phyloP scores from a whole-genome alignment of 2,797 vertebrate genomes.

The Loriculus beryllinus region DNA sequence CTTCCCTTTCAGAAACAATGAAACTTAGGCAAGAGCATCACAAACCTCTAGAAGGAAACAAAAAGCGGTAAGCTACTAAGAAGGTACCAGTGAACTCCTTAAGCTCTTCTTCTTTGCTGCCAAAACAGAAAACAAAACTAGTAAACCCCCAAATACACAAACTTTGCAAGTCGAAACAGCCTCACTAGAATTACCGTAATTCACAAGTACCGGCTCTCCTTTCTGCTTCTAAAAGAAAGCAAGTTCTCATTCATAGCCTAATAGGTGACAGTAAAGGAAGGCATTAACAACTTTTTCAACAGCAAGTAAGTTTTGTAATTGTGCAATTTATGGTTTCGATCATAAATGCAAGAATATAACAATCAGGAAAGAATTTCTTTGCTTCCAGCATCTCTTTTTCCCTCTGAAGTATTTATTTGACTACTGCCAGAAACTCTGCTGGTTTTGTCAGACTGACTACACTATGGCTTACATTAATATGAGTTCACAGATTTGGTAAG shows the following conservation, averaged over 20 bases:
- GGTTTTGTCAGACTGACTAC: not conserved
- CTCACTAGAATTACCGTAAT: not conserved
- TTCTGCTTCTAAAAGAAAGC: not conserved
- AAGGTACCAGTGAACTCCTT: not conserved
- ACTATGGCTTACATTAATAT: not conserved
- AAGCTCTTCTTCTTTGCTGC: not conserved
- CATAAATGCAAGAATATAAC: not conserved
- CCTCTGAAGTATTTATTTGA: not conserved
- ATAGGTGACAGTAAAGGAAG: not conserved
- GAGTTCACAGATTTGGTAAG: not conserved
- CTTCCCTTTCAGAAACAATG: not conserved
- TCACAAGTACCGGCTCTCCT: not conserved
- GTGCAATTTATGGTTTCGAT: not conserved
- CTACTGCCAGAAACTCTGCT: not conserved
- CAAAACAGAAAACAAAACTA: not conserved
- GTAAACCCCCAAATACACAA: not conserved
- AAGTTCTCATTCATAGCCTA: not conserved
- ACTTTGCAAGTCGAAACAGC: not conserved
- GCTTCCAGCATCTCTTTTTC: not conserved
- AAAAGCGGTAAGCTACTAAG: not conserved
- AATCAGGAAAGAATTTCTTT: not conserved
- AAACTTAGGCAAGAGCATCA: not conserved
- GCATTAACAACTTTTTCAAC: not conserved
- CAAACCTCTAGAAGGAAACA: not conserved
- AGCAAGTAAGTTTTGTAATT: not conserved